Conservation (phyloP, 2,888 invertebrate genomes). For the Helicoverpa assulta region DNA sequence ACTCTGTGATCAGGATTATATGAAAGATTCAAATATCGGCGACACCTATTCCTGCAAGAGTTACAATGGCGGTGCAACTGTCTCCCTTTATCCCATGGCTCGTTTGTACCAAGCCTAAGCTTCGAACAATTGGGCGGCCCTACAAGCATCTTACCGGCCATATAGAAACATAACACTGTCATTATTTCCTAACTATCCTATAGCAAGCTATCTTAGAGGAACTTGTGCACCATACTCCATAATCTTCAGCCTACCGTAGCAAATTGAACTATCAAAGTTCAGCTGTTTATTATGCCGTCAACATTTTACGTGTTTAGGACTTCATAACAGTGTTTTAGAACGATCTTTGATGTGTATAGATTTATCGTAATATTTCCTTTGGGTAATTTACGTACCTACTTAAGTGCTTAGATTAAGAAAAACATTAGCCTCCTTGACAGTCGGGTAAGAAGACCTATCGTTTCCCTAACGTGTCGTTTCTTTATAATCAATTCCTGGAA, state of each 20-base stretch:
- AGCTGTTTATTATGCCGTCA: background rate
- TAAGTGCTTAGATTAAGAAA: no score
- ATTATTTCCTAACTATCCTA: constrained; percentile 8
- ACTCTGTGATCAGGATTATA: background rate
- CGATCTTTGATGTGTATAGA: background rate
- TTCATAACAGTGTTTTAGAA: background rate
- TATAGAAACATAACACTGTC: constrained; percentile 25
- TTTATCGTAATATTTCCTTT: no score
- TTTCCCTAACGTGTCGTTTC: no score
- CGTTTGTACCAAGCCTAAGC: background rate
- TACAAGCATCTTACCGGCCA: constrained; percentile 13
- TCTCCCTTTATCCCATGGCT: background rate
- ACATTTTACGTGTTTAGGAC: background rate
- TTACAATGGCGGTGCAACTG: background rate
- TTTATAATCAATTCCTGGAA: background rate
- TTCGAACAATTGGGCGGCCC: constrained; percentile 35
- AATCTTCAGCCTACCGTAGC: background rate
- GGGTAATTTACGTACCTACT: no score
- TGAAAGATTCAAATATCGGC: background rate
- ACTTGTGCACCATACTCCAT: background rate
- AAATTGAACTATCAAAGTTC: background rate
- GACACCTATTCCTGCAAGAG: background rate
- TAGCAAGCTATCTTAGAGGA: background rate
- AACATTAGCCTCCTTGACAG: no score
- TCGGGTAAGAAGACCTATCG: no score